phyloP scores from a whole-genome alignment of 2,113 vertebrate genomes.

The Dinomys branickii region DNA sequence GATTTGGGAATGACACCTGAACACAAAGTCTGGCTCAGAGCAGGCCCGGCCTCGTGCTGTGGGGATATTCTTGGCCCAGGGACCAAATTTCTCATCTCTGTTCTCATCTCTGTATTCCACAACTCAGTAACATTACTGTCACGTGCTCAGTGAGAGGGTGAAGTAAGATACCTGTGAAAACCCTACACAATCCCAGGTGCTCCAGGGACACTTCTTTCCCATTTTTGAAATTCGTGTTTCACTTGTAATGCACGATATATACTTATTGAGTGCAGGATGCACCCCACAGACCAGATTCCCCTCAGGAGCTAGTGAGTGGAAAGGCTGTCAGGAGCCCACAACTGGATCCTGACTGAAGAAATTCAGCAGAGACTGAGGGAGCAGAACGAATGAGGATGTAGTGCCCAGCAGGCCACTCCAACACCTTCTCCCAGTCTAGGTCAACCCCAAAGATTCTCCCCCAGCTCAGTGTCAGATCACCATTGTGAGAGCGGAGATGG shows the following conservation, averaged over 20 bases:
- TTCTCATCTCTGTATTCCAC: neutral
- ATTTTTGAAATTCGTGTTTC: neutral
- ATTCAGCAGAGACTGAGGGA: neutral
- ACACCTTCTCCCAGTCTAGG: neutral
- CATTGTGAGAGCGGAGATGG: neutral
- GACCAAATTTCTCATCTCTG: neutral
- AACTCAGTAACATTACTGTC: neutral
- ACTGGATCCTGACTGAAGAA: neutral
- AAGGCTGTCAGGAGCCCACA: neutral
- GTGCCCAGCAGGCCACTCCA: too few species aligned
- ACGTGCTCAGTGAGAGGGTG: neutral
- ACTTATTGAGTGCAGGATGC: neutral
- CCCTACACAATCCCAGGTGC: too few species aligned
- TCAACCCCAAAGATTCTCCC: neutral
- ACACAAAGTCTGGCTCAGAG: neutral
- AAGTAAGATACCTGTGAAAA: neutral
- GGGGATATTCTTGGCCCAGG: neutral
- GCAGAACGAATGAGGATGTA: neutral
- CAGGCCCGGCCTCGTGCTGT: accelerated
- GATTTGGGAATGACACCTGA: neutral
- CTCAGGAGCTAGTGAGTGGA: neutral
- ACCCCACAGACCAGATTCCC: too few species aligned
- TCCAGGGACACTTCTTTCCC: neutral
- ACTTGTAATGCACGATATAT: neutral
- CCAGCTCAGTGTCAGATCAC: neutral